Base-by-base conservation (phyloP, 2,113 vertebrate species). In the Monarcha castaneiventris region DNA sequence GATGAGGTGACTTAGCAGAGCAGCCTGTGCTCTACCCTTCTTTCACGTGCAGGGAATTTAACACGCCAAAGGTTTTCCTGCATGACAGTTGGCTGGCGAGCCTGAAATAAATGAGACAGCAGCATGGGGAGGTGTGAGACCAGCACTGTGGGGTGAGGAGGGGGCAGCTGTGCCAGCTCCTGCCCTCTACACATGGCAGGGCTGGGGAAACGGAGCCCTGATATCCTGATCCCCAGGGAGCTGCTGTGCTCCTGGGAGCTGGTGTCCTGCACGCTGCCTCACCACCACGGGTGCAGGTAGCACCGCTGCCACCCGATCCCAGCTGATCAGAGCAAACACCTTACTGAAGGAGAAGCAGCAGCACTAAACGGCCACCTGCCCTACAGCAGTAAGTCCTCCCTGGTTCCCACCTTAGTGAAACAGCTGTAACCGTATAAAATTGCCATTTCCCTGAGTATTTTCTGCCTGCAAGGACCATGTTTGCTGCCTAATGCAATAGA, bases 241-340 rank as follows among this genome's bases (percentile, higher is more conserved):
- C 58, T 17, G 25, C 46, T 54, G 69, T 30, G 55, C 51, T 43
- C 27, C 66, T 15, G 51, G 59, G 44, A 66, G 16, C 49, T 2
- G 16, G 11, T 43, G 30, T 61, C 69, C 83, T 22, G 33, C 10
- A 4, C 1, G 0, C 29, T 44, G 37, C 51, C 35, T 26, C 44
- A 25, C 18, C 55, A 14, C 1, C 26, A 32, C 1, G 51, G 51
- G 9, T 14, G 17, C 48, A 35, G 37, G 66, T 0, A 48, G n/a
- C 6, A 14, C 20, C 69, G 4, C 0, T 26, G 32, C 30, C 51
- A 46, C 11, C 39, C 23, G 25, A 30, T 80, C 30, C 23, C 55
- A 35, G 37, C 8, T 37, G n/a, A n/a, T 41, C 44, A n/a, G 10
- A 33, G 7, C 46, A 76, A 87, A 58, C 29, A 13, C 37, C 12